Base-by-base conservation (phyloP, 2,888 invertebrate species). In the Ditylenchus weischeri region DNA sequence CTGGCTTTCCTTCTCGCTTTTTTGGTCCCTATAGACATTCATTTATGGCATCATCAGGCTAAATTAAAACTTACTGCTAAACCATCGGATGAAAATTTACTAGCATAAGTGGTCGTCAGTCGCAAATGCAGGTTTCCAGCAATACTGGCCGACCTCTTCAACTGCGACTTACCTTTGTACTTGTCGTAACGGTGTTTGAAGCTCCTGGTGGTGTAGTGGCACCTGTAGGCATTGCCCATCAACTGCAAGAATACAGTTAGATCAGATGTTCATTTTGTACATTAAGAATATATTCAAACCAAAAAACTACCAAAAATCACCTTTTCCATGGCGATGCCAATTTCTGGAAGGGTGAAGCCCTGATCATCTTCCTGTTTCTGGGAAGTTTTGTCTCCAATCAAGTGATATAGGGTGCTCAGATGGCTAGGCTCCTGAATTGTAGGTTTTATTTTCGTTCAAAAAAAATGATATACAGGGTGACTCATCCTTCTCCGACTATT, bases 221-320 rank as follows among this genome's bases (percentile, higher is more conserved):
- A 91, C 80, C 93, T 89, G 85, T 93, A 98, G 64, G 94, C 95
- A 69, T 94, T 93, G 62, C 96, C 96, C 92, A 98, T 96, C 68
- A 98, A 86, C 93, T 93, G 43, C 29, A 29, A 29, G 3, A 29
- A 43, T 11, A n/a, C 8, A n/a, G 23, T 19, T n/a, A 10, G n/a
- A 35, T 43, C 0, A 4, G 47, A 60, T 19, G 15, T 36, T 23
- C 13, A 5, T 35, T 29, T 5, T 10, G n/a, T 23, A 21, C 11
- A 6, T n/a, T 35, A n/a, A 58, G 47, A 60, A 21, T 43, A 7
- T 51, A 21, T 19, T 21, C 19, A 19, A 51, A 7, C 8, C 51
- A 29, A 29, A 29, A 29, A 29, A 29, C 29, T 29, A 5, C 5
- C 29, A 29, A 29, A 43, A 11, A 29, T 11, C 48, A 62, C 43